Percentiles rank a stretch among this genome's conserved stretches.
Conservation (phyloP, 53 echinoderm and acorn worm genomes). For the Mesocentrotus franciscanus region DNA sequence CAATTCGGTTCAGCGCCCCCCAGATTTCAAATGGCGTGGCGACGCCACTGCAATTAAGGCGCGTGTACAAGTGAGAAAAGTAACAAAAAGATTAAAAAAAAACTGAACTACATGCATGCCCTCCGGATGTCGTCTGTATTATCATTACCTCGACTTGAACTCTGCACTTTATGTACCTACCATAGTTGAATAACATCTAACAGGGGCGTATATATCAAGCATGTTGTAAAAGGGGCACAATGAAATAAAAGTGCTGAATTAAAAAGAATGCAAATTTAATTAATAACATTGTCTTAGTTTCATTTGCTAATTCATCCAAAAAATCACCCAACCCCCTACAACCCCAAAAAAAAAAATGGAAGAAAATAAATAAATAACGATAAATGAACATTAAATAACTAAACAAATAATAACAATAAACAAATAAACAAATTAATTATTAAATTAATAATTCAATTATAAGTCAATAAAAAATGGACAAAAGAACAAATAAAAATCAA, state of each 20-base stretch:
- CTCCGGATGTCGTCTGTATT: neutral
- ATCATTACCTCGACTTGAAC: conserved; percentile 12
- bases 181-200: conserved; percentile 3
- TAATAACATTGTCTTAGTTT: neutral
- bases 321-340: neutral
- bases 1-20: neutral
- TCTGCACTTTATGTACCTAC: neutral
- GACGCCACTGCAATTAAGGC: neutral
- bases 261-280: neutral
- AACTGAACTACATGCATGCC: neutral
- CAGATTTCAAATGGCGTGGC: neutral
- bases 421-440: too few species aligned
- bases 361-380: too few species aligned
- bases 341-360: neutral
- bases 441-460: too few species aligned
- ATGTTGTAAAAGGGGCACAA: neutral
- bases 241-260: neutral
- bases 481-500: too few species aligned
- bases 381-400: too few species aligned
- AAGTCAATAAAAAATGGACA: too few species aligned
- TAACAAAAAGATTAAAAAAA: neutral
- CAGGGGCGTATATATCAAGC: neutral
- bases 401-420: too few species aligned
- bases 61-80: neutral
- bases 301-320: neutral